A percentile compares a stretch with the other conserved stretches of the same genome.
These are phyloP conservation scores for Drosophila nigrodunni DNA, from an alignment of 1,140 invertebrate genomes.

Conservation along the genomic window DNA sequence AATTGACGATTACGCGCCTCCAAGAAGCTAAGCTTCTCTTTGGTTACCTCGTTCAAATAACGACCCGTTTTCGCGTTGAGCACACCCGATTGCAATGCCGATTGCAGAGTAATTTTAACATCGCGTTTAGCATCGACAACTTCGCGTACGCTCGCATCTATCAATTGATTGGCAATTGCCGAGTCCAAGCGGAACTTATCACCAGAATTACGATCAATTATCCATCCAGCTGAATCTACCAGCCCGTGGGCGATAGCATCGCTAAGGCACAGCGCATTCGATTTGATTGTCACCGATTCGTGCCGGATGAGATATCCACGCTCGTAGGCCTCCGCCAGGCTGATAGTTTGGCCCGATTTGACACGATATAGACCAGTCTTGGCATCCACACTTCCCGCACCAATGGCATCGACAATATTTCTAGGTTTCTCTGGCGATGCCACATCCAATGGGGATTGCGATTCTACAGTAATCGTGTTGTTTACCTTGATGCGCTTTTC, in stretches of 20 bases:
- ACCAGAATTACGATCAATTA: conserved; percentile 93
- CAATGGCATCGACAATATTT: conserved; percentile 91
- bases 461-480: conserved; percentile 85
- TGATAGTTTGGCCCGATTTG: conserved; percentile 89
- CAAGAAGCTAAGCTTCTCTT: conserved; percentile 91
- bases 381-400: conserved; percentile 91
- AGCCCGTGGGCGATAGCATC: conserved; percentile 93
- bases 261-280: conserved; percentile 90
- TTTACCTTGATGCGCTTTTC: conserved; percentile 93
- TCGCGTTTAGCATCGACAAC: conserved; percentile 92
- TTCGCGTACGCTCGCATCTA: conserved; percentile 91
- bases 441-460: conserved; percentile 82
- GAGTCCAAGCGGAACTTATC: conserved; percentile 92
- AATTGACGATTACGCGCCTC: conserved; percentile 92
- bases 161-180: conserved; percentile 90
- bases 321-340: conserved; percentile 92
- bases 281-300: conserved; percentile 90
- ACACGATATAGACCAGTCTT: conserved; percentile 89
- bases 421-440: conserved; percentile 70
- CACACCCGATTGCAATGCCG: conserved; percentile 91
- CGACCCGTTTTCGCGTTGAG: conserved; percentile 92
- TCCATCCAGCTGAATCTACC: conserved; percentile 91
- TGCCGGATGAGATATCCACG: conserved; percentile 89
- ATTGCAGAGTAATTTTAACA: conserved; percentile 91
- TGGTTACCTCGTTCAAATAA: conserved; percentile 90